A percentile compares a stretch with the other conserved stretches of the same genome.
Conservation (phyloP, 1,140 invertebrate species). For the Diorhabda sublineata region DNA sequence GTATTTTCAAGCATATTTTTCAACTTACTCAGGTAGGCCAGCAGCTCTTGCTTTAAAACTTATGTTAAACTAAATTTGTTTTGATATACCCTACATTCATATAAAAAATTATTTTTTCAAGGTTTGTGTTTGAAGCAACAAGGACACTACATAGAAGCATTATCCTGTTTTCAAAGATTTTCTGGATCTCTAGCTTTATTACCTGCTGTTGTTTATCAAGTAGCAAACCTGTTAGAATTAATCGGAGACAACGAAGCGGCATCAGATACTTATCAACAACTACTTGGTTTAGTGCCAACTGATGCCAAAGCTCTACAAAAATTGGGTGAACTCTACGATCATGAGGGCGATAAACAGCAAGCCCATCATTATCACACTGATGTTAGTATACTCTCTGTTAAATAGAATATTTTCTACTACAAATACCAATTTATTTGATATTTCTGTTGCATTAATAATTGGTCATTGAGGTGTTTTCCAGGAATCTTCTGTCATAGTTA, state of each 20-base stretch:
- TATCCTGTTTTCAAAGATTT: slow-evolving; percentile 76
- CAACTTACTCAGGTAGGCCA: too few relatives aligned
- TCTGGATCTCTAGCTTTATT: slow-evolving; percentile 53
- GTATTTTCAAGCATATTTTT: too few relatives aligned
- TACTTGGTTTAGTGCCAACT: slow-evolving; percentile 76
- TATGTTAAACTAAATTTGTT: too few relatives aligned
- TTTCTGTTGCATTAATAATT: too few relatives aligned
- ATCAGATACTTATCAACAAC: slow-evolving; percentile 77
- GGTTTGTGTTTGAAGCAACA: slow-evolving; percentile 71
- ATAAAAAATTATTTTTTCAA: slow-evolving; percentile 34
- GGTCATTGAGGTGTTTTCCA: too few relatives aligned
- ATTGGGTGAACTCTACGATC: slow-evolving; percentile 81
- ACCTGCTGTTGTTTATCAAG: slow-evolving; percentile 81
- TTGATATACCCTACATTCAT: not conserved
- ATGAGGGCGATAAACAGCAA: slow-evolving; percentile 82
- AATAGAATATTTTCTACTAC: not conserved
- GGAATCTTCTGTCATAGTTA: too few relatives aligned
- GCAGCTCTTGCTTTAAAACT: too few relatives aligned
- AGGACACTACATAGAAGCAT: slow-evolving; percentile 67
- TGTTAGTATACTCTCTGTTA: slow-evolving; percentile 51
- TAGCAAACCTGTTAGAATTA: slow-evolving; percentile 77
- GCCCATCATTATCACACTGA: slow-evolving; percentile 91
- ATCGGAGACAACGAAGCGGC: slow-evolving; percentile 74
- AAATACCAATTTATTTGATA: not conserved
- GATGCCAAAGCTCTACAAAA: slow-evolving; percentile 80